Percentiles rank a stretch among this genome's conserved stretches.
Evolutionary conservation across 2,113 vertebrate genomes (phyloP).

Genomic region (Crypturellus undulatus): DNA sequence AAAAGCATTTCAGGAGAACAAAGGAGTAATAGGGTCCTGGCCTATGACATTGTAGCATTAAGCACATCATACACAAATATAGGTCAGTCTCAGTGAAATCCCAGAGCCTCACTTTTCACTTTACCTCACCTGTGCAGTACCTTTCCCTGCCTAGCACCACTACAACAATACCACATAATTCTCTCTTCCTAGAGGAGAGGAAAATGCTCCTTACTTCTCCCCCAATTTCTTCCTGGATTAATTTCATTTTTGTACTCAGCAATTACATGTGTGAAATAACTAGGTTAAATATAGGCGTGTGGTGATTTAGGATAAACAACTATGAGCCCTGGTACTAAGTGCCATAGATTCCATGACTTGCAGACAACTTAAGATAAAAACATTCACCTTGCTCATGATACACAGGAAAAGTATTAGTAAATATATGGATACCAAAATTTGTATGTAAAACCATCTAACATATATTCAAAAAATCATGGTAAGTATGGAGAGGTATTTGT

Average conservation of each 20-base stretch:
- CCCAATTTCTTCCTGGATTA: neutral
- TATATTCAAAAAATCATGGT: neutral
- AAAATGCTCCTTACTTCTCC: neutral
- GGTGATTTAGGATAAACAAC: neutral
- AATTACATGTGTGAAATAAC: neutral
- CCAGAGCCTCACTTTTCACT: neutral
- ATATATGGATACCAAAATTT: neutral
- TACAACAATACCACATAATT: neutral
- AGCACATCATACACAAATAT: neutral
- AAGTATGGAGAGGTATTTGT: rapidly evolving
- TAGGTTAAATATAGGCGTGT: no score
- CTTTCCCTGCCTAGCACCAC: neutral
- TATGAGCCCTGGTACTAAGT: neutral
- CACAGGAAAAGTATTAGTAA: neutral
- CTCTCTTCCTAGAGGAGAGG: neutral
- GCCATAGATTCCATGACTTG: neutral
- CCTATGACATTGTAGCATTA: neutral
- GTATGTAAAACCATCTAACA: neutral
- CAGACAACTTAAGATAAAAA: neutral
- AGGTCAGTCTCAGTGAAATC: neutral
- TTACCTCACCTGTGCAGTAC: neutral
- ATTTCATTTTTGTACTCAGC: neutral
- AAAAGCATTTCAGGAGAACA: neutral
- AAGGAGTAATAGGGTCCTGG: neutral
- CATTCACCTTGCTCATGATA: neutral